Evolutionary conservation across 1,140 invertebrate genomes (phyloP).

Genomic region (Panulirus ornatus): DNA sequence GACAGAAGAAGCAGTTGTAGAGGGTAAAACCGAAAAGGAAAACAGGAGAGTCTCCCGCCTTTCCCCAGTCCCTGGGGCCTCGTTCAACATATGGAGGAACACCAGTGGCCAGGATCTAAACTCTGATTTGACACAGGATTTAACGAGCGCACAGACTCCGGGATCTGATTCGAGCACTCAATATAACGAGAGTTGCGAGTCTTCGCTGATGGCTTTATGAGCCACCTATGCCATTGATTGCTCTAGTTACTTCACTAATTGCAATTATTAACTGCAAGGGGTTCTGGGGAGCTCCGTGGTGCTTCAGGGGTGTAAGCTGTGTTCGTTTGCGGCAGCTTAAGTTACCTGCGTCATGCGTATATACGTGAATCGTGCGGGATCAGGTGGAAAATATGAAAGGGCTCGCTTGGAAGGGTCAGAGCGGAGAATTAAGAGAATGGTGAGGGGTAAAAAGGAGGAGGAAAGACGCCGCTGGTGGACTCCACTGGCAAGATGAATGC

Average conservation of each 20-base stretch:
- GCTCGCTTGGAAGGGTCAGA: too few species aligned
- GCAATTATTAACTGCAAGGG: conserved; percentile 15
- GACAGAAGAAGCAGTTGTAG: too few species aligned
- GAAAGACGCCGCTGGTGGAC: too few species aligned
- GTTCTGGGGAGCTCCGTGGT: neutral
- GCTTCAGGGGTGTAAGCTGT: too few species aligned
- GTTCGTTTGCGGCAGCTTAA: neutral
- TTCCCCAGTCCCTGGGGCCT: neutral
- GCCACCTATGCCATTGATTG: neutral
- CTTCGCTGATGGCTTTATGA: conserved; percentile 8
- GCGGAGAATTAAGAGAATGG: too few species aligned
- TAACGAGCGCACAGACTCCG: conserved; percentile 5
- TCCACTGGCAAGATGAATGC: too few species aligned
- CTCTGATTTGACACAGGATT: conserved; percentile 19
- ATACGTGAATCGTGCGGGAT: too few species aligned
- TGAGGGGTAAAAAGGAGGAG: too few species aligned
- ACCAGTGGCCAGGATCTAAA: neutral
- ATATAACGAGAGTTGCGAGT: conserved; percentile 15
- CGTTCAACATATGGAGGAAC: conserved; percentile 4
- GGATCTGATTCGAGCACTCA: conserved; percentile 12
- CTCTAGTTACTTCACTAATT: neutral
- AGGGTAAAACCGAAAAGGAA: too few species aligned
- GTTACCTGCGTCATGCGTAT: too few species aligned
- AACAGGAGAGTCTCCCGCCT: too few species aligned
- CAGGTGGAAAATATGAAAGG: too few species aligned